Percentiles rank a stretch among this genome's conserved stretches.
These are phyloP conservation scores for Leucoraja ocellata DNA, from an alignment of 2,797 vertebrate genomes.

Conservation along the genomic window DNA sequence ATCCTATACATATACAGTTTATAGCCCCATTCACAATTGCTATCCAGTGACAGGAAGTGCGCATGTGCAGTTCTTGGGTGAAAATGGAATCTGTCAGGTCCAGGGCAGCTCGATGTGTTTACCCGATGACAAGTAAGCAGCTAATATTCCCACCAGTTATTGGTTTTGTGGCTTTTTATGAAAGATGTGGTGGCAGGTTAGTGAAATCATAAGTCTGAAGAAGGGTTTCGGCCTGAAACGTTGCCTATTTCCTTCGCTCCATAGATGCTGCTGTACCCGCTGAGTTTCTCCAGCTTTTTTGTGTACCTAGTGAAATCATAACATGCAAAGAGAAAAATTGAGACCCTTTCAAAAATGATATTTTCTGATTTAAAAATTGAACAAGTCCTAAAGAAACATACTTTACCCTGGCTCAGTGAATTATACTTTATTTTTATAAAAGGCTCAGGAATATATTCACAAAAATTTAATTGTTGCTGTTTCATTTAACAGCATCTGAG, in stretches of 20 bases:
- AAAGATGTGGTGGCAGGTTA: not conserved
- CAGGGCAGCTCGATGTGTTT: not conserved
- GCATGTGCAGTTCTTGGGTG: not conserved
- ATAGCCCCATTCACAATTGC: not conserved
- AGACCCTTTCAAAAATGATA: not conserved
- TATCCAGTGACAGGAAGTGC: not conserved
- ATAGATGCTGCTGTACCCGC: no score
- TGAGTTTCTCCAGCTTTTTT: no score
- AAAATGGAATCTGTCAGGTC: not conserved
- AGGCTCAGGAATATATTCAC: not conserved
- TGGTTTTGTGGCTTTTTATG: not conserved
- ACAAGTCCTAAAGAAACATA: not conserved
- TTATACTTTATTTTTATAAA: not conserved
- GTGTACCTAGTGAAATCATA: not conserved
- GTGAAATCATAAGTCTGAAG: no score
- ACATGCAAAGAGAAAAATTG: not conserved
- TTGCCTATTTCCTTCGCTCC: no score
- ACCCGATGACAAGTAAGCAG: not conserved
- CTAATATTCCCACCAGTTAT: not conserved
- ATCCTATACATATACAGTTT: not conserved
- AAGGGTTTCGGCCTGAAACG: no score
- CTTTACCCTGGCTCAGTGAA: slow-evolving; percentile 9
- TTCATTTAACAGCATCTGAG: slow-evolving; percentile 71
- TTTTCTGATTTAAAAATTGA: not conserved
- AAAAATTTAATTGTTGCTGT: slow-evolving; percentile 31